Base-by-base conservation (phyloP, 2,888 invertebrate species). In the Chrysotoxum bicinctum region DNA sequence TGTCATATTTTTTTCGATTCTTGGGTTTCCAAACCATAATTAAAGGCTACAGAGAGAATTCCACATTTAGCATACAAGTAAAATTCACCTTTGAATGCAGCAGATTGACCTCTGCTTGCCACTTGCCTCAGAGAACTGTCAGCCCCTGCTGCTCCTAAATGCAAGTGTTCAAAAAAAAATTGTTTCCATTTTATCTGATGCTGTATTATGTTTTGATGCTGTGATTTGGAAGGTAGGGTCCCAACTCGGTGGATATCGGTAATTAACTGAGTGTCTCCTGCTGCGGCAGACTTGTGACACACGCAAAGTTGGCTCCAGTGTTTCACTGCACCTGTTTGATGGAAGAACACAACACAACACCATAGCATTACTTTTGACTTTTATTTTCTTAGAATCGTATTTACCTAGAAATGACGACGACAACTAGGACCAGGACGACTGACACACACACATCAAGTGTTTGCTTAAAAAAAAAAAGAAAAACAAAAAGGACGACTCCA, bases 281-380 rank as follows among this genome's bases (percentile, higher is more conserved):
- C 80, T 85, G 84, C 23, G 84, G 60, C 80, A 85, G 84, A 80
- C 80, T 35, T 76, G 60, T 76, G 75, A 62, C 84, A 84, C 66
- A 50, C 75, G 75, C 76, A 32, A 76, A 62, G 45, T 54, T 68
- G 84, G 84, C 84, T 80, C 84, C 84, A 76, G 72, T 35, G 7
- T 68, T 35, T n/a, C 30, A 54, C 9, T 70, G 75, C 84, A 84
- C 84, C 84, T 84, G 84, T 64, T 78, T 43, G 21, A 30, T 23
- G 12, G 12, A 19, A n/a, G n/a, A n/a, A n/a, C n/a, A 23, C 45
- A 58, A 60, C 32, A 58, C 10, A 58, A 30, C 37, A 19, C 10
- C 16, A 52, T 48, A 52, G 6, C 16, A 1, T 9, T 4, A 37
- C 2, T n/a, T 37, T 32, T 43, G 43, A 45, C 3, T 30, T 45